phyloP scores from a whole-genome alignment of 2,113 vertebrate species.

The human region GRCh38 chr9:95027501-95028000 shows the following conservation, averaged over 20 bases:
- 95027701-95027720: neutral
- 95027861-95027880: neutral
- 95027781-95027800: neutral
- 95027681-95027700: neutral
- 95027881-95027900: neutral
- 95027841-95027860: conserved; percentile 30
- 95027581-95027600: neutral
- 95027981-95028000: neutral
- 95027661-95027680: conserved; percentile 17
- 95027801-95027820: neutral
- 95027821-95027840: neutral
- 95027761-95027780: neutral
- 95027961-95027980: fast-evolving
- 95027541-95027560: neutral
- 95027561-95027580: neutral
- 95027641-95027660: neutral
- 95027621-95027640: neutral
- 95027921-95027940: neutral
- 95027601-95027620: neutral
- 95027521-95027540: neutral
- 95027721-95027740: neutral
- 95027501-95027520: neutral
- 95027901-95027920: neutral
- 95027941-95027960: neutral
- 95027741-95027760: neutral